Conservation (phyloP, 2,797 vertebrate genomes). For the Podargus strigoides region DNA sequence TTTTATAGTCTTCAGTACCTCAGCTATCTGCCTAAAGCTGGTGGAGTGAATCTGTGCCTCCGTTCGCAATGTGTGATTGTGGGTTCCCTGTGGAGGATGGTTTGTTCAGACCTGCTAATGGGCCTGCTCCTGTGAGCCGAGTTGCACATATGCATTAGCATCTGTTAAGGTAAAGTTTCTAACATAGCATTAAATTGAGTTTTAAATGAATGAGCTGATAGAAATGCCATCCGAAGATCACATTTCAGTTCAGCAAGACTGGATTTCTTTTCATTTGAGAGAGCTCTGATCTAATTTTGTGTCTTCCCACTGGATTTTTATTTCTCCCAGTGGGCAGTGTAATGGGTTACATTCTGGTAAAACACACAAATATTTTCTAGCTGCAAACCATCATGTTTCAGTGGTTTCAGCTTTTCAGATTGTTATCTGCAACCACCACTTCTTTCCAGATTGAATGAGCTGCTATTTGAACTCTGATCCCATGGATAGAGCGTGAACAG, state of each 20-base stretch:
- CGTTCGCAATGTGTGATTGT: background rate
- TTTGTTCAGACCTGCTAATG: background rate
- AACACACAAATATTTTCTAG: constrained; percentile 40
- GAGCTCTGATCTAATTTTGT: constrained; percentile 20
- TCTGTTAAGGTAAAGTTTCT: background rate
- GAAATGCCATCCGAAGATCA: background rate
- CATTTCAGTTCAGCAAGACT: constrained; percentile 9
- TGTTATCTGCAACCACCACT: background rate
- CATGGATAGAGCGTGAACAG: background rate
- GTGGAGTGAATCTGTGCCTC: background rate
- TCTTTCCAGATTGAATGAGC: constrained; percentile 20
- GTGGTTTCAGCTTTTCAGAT: constrained; percentile 26
- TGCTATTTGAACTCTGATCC: constrained; percentile 37
- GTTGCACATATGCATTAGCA: background rate
- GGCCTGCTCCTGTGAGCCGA: background rate
- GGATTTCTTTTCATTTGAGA: constrained; percentile 14
- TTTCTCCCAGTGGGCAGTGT: background rate
- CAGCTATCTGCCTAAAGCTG: background rate
- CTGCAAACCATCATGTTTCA: constrained; percentile 14
- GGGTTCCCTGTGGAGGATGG: background rate
- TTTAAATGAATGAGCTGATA: constrained; percentile 2
- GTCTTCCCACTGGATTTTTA: constrained; percentile 38
- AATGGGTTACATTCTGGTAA: constrained; percentile 8
- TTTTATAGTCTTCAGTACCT: background rate
- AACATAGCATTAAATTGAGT: background rate